Evolutionary conservation across 1,140 invertebrate genomes (phyloP).

Genomic region (Pseudoatta argentina): DNA sequence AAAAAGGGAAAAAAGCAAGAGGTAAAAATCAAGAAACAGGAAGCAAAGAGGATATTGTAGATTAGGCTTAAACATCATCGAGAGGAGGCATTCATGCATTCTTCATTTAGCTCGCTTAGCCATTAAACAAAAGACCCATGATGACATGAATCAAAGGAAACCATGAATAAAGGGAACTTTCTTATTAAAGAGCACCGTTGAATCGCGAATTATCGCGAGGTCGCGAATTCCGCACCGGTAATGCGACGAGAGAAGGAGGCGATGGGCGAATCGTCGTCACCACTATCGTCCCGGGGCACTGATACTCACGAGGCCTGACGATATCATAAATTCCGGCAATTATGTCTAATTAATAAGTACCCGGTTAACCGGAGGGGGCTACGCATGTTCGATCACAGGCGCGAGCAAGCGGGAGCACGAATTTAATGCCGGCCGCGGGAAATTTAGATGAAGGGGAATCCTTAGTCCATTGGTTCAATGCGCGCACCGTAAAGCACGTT

Average conservation of each 20-base stretch:
- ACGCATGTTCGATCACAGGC: slow-evolving; percentile 7
- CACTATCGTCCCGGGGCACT: neutral
- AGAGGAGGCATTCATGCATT: too few species aligned
- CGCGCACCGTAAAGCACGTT: slow-evolving; percentile 77
- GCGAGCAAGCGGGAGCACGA: slow-evolving; percentile 66
- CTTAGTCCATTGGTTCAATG: slow-evolving; percentile 66
- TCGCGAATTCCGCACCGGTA: slow-evolving; percentile 6
- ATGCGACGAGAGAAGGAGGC: slow-evolving; percentile 3
- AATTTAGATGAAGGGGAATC: slow-evolving; percentile 81
- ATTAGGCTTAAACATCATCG: too few species aligned
- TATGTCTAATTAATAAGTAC: slow-evolving; percentile 83
- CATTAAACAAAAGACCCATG: neutral
- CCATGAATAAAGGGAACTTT: neutral
- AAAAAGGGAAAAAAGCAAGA: too few species aligned
- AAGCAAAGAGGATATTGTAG: too few species aligned
- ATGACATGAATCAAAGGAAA: neutral
- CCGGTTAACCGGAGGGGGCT: slow-evolving; percentile 70
- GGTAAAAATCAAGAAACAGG: too few species aligned
- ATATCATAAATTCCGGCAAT: slow-evolving; percentile 83
- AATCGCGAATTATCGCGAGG: slow-evolving; percentile 3
- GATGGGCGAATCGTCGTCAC: slow-evolving; percentile 20
- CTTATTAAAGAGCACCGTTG: neutral
- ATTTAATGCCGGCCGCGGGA: slow-evolving; percentile 79
- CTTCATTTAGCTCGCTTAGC: neutral
- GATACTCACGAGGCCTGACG: slow-evolving; percentile 67